Conservation (phyloP, 1,140 invertebrate genomes). For the Harpegnathos saltator region DNA sequence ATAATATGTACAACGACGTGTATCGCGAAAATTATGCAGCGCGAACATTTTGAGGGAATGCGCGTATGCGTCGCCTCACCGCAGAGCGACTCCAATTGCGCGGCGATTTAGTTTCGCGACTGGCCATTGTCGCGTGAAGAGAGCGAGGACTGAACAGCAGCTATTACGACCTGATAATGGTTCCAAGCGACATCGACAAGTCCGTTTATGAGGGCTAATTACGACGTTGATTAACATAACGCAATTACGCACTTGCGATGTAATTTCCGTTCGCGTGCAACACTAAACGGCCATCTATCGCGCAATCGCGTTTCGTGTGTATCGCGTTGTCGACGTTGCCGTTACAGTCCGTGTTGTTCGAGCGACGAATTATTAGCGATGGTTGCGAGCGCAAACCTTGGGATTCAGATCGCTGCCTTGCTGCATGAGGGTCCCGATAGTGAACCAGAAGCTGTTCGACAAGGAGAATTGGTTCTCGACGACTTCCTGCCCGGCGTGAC, state of each 20-base stretch:
- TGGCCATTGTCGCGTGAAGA: not conserved
- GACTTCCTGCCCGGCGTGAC: slow-evolving; percentile 87
- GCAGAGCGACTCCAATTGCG: not conserved
- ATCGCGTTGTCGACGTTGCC: too few species aligned
- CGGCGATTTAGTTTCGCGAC: not conserved
- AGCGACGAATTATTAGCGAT: slow-evolving; percentile 46
- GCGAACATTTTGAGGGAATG: slow-evolving; percentile 1
- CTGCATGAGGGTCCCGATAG: slow-evolving; percentile 97
- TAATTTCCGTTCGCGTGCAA: not conserved
- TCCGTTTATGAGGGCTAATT: slow-evolving; percentile 6
- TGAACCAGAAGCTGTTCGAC: slow-evolving; percentile 95
- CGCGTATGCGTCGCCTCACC: not conserved
- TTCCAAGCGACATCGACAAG: not conserved
- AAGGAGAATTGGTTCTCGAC: slow-evolving; percentile 90
- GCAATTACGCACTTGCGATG: not conserved
- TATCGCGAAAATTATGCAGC: not conserved
- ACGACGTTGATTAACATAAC: not conserved
- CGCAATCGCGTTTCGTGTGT: not conserved
- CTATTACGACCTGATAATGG: not conserved
- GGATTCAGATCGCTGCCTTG: slow-evolving; percentile 96
- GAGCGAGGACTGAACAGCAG: not conserved
- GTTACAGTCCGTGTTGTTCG: not conserved
- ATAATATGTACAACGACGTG: not conserved
- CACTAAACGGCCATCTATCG: not conserved
- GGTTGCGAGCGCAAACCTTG: slow-evolving; percentile 86